A percentile compares a stretch with the other conserved stretches of the same genome.
Evolutionary conservation across 2,797 vertebrate genomes (phyloP).

Genomic region (Orientallactaga sibirica): DNA sequence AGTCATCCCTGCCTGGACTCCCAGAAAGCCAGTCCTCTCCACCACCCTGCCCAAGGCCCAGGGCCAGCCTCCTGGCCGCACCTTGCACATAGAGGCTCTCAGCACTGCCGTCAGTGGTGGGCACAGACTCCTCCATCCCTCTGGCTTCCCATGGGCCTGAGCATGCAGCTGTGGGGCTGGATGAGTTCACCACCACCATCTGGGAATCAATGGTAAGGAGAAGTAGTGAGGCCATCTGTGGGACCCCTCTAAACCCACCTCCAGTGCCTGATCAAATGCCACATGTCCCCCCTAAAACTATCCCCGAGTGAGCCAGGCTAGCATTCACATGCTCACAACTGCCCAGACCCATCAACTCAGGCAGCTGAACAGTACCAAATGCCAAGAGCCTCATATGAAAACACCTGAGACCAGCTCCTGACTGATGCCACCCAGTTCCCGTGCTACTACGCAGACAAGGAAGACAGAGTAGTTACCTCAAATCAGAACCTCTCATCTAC

Average conservation of each 20-base stretch:
- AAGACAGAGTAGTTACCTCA: not conserved
- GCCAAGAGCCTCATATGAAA: not conserved
- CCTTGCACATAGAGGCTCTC: constrained; percentile 98
- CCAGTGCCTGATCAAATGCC: fast-evolving
- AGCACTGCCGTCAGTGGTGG: constrained; percentile 92
- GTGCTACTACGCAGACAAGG: not conserved
- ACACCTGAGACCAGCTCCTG: not conserved
- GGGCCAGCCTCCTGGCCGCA: constrained; percentile 69
- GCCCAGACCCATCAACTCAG: not conserved
- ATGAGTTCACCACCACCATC: constrained; percentile 92
- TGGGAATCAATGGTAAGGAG: constrained; percentile 65
- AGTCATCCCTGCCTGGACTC: not conserved
- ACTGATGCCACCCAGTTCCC: fast-evolving
- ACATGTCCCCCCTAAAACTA: not conserved
- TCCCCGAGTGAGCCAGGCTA: not conserved
- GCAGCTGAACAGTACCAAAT: fast-evolving
- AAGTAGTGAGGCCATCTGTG: not conserved
- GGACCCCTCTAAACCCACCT: not conserved
- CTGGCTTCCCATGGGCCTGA: constrained; percentile 93
- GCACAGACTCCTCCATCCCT: constrained; percentile 91
- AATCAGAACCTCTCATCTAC: not conserved
- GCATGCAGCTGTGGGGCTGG: constrained; percentile 90
- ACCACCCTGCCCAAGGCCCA: not conserved
- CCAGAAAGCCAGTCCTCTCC: not conserved
- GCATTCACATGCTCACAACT: not conserved